phyloP scores from a whole-genome alignment of 2,113 vertebrate species.

The Macquaria australasica region DNA sequence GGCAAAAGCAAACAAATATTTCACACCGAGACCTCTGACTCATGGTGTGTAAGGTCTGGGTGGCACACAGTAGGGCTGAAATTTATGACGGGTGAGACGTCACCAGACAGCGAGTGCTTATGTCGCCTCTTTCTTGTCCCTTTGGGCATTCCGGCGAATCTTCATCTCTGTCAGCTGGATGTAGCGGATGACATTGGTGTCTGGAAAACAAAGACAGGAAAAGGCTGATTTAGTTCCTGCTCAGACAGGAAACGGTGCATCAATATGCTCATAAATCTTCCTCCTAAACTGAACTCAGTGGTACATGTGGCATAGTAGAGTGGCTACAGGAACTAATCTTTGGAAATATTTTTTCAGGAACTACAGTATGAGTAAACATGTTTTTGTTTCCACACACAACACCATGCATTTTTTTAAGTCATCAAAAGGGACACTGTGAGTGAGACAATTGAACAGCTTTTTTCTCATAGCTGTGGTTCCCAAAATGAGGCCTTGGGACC shows the following conservation, averaged over 20 bases:
- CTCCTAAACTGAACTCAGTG: slow-evolving; percentile 10
- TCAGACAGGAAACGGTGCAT: slow-evolving; percentile 42
- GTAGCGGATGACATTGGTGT: slow-evolving; percentile 98
- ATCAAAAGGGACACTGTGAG: not conserved
- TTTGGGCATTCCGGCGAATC: slow-evolving; percentile 94
- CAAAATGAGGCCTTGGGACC: not conserved
- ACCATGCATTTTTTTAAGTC: not conserved
- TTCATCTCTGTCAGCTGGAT: slow-evolving; percentile 99
- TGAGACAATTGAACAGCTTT: not conserved
- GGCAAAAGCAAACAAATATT: slow-evolving; percentile 68
- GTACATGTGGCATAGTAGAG: not conserved
- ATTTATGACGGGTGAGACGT: slow-evolving; percentile 55
- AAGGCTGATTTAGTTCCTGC: slow-evolving; percentile 51
- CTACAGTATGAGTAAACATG: not conserved
- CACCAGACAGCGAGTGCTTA: slow-evolving; percentile 75
- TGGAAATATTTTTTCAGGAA: slow-evolving; percentile 9
- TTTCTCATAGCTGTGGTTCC: not conserved
- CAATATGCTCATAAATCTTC: slow-evolving; percentile 37
- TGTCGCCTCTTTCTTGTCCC: slow-evolving; percentile 94
- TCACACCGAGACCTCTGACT: slow-evolving; percentile 52
- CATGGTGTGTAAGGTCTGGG: slow-evolving; percentile 59
- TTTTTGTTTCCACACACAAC: not conserved
- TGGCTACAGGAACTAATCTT: not conserved
- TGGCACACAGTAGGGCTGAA: slow-evolving; percentile 68
- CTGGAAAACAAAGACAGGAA: slow-evolving; percentile 84